Base-by-base conservation (phyloP, 1,140 invertebrate genomes). In the Globodera rostochiensis region DNA sequence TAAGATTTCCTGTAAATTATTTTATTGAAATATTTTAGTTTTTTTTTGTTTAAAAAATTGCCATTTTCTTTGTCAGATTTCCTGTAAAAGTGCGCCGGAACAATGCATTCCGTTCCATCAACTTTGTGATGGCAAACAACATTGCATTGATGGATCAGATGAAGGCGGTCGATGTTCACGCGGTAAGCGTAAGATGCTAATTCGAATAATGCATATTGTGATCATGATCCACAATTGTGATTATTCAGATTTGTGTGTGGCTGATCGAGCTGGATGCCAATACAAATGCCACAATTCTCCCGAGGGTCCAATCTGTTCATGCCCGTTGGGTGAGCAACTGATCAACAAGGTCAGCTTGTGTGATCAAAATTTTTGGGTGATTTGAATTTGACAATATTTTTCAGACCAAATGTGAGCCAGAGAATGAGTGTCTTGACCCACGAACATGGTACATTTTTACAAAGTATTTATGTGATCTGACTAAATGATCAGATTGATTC, bases 231-330 rank as follows among this genome's bases (percentile, higher is more conserved):
- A 11, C 0, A 13, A 15, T 15, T 4, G 9, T 60, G 15, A 13
- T 60, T 11, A 5, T 60, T 21, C 49, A 79, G 83, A 91, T 83
- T 74, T 85, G 7, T 91, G 89, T 82, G 76, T 88, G 36, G 87
- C 84, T 3, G 86, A 88, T 60, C 82, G 88, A 13, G 93, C 94
- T 0, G 92, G 94, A 0, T 97, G 96, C 88, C 94, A 94, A 15
- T 94, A 95, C 89, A 93, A 92, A 3, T 99, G 97, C 91, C 93
- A 94, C 73, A 93, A 96, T 90, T 98, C 96, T 0, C 97, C 97
- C 0, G 89, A 92, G n/a, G 93, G 96, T 0, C 94, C 95, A 0
- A 90, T 95, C 36, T 98, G 96, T 88, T 92, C 93, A 0, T 98
- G 96, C 91, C 96, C 95, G 0, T 85, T 90, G 0, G 96, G 96